Conservation (phyloP, 2,113 vertebrate species). For the Rousettus leschenaultii region DNA sequence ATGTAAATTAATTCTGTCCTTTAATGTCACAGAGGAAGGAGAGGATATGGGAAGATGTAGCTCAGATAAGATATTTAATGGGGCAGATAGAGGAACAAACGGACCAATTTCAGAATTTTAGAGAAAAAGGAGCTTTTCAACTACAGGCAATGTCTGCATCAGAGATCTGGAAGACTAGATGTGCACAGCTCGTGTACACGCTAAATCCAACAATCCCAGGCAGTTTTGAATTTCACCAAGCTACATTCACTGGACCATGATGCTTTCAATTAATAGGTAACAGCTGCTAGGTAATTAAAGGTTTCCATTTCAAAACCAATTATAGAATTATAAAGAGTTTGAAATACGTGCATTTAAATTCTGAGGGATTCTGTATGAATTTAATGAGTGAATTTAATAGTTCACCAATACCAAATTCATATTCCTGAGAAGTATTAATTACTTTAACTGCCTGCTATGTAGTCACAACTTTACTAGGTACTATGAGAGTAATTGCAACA, state of each 20-base stretch:
- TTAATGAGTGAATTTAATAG: neutral
- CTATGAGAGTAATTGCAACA: neutral
- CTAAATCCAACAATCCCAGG: constrained; percentile 64
- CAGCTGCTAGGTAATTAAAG: constrained; percentile 75
- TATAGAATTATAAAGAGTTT: neutral
- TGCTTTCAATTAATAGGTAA: constrained; percentile 60
- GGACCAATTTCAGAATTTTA: neutral
- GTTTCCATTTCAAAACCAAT: constrained; percentile 60
- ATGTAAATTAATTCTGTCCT: neutral
- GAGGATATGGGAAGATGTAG: neutral
- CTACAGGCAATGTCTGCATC: neutral
- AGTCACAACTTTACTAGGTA: neutral
- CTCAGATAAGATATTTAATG: neutral
- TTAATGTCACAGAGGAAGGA: neutral
- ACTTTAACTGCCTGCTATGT: neutral
- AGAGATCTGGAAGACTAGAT: neutral
- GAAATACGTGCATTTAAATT: neutral
- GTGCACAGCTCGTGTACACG: neutral
- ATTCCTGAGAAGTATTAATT: neutral
- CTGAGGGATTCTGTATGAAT: neutral
- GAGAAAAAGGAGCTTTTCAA: neutral
- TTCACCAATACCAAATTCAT: neutral
- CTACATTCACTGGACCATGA: neutral
- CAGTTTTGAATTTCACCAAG: constrained; percentile 48
- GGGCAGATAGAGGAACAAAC: neutral